phyloP scores from a whole-genome alignment of 2,113 vertebrate species.

The Macaca fascicularis region T2T-MFA8v1.1 NC_088395.1:24629501-24630000 shows the following conservation, averaged over 20 bases:
- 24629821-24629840: conserved; percentile 30
- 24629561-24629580: conserved; percentile 80
- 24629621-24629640: conserved; percentile 69
- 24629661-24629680: conserved; percentile 49
- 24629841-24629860: conserved; percentile 42
- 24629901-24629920: not conserved
- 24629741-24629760: conserved; percentile 41
- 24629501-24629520: conserved; percentile 83
- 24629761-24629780: conserved; percentile 41
- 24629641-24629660: conserved; percentile 54
- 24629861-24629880: not conserved
- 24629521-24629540: conserved; percentile 66
- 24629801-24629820: conserved; percentile 52
- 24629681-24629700: conserved; percentile 59
- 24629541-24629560: conserved; percentile 83
- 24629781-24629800: conserved; percentile 15
- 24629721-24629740: conserved; percentile 37
- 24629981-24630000: not conserved
- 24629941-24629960: not conserved
- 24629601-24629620: conserved; percentile 79
- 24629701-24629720: conserved; percentile 44
- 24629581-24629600: conserved; percentile 75
- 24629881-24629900: conserved; percentile 43
- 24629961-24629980: not conserved
- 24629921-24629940: conserved; percentile 34